A percentile compares a stretch with the other conserved stretches of the same genome.
Conservation (phyloP, 2,797 vertebrate genomes). For the Neopelma chrysocephalum region DNA sequence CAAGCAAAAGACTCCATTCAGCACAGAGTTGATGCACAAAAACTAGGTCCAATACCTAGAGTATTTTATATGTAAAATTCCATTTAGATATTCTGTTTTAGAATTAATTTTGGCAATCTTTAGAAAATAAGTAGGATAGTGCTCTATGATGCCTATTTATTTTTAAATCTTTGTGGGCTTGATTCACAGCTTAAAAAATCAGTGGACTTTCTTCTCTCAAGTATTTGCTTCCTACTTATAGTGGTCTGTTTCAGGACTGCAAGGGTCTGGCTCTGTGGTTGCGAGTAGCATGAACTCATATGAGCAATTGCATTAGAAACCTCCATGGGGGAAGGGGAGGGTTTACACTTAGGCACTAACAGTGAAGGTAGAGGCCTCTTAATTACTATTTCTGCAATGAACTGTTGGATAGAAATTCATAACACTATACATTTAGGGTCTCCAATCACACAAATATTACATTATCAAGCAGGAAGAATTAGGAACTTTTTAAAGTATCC, state of each 20-base stretch:
- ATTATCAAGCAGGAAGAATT: background rate
- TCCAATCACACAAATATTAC: background rate
- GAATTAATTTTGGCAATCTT: background rate
- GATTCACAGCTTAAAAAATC: background rate
- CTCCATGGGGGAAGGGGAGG: background rate
- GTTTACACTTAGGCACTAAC: background rate
- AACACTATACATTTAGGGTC: background rate
- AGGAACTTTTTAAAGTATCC: background rate
- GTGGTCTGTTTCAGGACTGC: background rate
- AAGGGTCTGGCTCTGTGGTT: background rate
- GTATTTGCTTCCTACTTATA: background rate
- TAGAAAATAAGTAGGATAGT: background rate
- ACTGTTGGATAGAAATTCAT: background rate
- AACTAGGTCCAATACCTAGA: background rate
- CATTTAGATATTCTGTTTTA: constrained; percentile 9
- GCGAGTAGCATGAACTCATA: background rate
- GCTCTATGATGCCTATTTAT: background rate
- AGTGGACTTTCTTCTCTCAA: background rate
- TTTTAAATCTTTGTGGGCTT: constrained; percentile 1
- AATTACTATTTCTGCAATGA: background rate
- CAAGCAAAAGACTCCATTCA: constrained; percentile 16
- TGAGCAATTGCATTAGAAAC: background rate
- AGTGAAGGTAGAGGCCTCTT: background rate
- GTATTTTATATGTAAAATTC: constrained; percentile 12
- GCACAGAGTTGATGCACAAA: background rate